Evolutionary conservation across 2,888 invertebrate genomes (phyloP).

Genomic region (Heliconius erato): DNA sequence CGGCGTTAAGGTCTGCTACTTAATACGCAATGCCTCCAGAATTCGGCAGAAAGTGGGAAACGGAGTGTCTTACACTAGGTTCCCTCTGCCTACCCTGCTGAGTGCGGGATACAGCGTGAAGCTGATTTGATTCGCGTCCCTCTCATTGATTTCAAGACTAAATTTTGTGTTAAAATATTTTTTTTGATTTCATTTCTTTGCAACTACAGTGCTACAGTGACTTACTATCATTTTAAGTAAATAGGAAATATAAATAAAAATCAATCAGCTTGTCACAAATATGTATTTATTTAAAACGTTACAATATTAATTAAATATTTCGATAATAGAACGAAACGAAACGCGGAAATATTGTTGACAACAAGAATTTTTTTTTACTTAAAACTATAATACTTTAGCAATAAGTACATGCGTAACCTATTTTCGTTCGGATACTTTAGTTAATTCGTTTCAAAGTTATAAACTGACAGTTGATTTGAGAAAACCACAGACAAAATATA

Average conservation of each 20-base stretch:
- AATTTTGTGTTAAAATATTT: too few relatives aligned
- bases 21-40: too few relatives aligned
- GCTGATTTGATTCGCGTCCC: too few relatives aligned
- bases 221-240: not conserved
- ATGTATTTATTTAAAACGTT: slow-evolving; percentile 83
- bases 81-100: too few relatives aligned
- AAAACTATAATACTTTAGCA: slow-evolving; percentile 76
- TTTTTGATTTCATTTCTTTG: too few relatives aligned
- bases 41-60: too few relatives aligned
- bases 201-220: too few relatives aligned
- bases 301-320: slow-evolving; percentile 77
- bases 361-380: slow-evolving; percentile 71
- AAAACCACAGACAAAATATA: not conserved
- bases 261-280: slow-evolving; percentile 79
- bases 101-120: too few relatives aligned
- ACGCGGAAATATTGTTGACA: slow-evolving; percentile 77
- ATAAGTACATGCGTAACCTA: slow-evolving; percentile 68
- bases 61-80: too few relatives aligned
- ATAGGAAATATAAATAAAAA: slow-evolving; percentile 54
- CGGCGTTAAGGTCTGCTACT: too few relatives aligned
- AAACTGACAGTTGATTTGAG: not conserved
- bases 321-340: slow-evolving; percentile 78
- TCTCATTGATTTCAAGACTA: too few relatives aligned
- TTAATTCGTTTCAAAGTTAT: not conserved
- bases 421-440: not conserved